phyloP scores from a whole-genome alignment of 2,888 invertebrate genomes.

The Metallyticus violacea region DNA sequence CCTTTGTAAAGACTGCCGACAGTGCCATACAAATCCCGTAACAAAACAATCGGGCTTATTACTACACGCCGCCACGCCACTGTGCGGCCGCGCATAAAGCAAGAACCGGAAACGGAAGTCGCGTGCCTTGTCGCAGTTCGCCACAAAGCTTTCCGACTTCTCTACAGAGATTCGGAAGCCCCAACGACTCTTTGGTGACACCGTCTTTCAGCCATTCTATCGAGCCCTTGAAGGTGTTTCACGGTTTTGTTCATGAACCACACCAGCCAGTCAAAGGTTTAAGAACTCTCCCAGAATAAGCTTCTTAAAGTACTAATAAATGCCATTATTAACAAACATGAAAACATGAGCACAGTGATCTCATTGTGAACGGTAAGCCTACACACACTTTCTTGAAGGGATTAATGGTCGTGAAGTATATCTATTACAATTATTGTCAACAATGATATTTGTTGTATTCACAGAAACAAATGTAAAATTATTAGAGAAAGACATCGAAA shows the following conservation, averaged over 20 bases:
- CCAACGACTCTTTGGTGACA: neutral
- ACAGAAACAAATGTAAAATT: too few species aligned
- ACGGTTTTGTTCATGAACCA: neutral
- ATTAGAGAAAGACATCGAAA: too few species aligned
- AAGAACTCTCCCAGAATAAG: too few species aligned
- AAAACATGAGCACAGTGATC: too few species aligned
- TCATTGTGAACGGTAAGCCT: too few species aligned
- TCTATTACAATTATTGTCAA: too few species aligned
- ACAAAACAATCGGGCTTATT: constrained; percentile 14
- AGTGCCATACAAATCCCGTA: neutral
- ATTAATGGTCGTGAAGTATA: too few species aligned
- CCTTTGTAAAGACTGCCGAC: neutral
- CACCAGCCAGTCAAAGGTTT: too few species aligned
- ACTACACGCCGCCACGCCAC: neutral
- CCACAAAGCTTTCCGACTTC: neutral
- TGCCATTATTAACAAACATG: too few species aligned
- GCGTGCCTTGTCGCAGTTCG: neutral
- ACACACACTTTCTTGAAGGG: too few species aligned
- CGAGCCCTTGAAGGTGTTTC: neutral
- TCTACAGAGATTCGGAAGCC: neutral
- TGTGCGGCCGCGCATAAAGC: neutral
- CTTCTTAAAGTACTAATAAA: too few species aligned
- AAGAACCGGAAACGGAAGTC: constrained; percentile 3
- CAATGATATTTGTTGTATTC: too few species aligned
- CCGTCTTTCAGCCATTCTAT: neutral